Evolutionary conservation across 2,888 invertebrate species (phyloP), one percentile per base, ranked within the genome.

Genomic region (Microplitis deprimator): DNA sequence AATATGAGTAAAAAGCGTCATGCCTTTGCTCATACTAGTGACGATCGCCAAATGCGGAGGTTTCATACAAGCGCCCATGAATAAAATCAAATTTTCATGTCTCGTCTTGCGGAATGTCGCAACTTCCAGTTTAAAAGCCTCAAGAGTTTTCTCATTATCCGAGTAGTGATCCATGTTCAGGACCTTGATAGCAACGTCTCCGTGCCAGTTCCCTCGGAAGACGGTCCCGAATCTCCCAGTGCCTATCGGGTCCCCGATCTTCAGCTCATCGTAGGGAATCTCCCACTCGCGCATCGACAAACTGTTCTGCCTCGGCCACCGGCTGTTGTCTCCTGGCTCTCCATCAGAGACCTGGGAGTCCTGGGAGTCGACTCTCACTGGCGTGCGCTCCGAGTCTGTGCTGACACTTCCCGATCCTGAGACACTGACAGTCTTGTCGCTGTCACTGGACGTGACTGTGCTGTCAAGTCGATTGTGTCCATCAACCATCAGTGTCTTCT

Each of bases 31-130:
- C 89, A 98, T 94, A 86, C 97, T 97, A 78, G 98, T 99, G 61
- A 99, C 98, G 87, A 99, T 98, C 64, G 98, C 99, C 85, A 99
- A 92, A 82, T 95, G 94, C 40, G 98, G 98, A 79, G 97, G 97
- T 91, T 98, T 98, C 97, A 98, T 98, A 90, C 98, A 99, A 81
- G 98, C 99, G 81, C 99, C 99, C 97, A 99, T 98, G 91, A 99
- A 99, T 73, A 99, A 93, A 73, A 99, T 98, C 82, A 99, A 91
- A 92, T 99, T 99, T 90, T 99, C 99, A 91, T 99, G 99, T 0
- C 99, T 94, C 6, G 99, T 98, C 91, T 99, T 99, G 78, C 98
- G 94, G 91, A 99, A 96, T 84, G 96, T 98, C 71, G 97, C 96
- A 85, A 97, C 96, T 93, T 98, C 99, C 83, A 95, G 93, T 90